Evolutionary conservation across 2,797 vertebrate species (phyloP), one percentile per base, ranked within the genome.

Genomic region (Syngnathus rostellatus): DNA sequence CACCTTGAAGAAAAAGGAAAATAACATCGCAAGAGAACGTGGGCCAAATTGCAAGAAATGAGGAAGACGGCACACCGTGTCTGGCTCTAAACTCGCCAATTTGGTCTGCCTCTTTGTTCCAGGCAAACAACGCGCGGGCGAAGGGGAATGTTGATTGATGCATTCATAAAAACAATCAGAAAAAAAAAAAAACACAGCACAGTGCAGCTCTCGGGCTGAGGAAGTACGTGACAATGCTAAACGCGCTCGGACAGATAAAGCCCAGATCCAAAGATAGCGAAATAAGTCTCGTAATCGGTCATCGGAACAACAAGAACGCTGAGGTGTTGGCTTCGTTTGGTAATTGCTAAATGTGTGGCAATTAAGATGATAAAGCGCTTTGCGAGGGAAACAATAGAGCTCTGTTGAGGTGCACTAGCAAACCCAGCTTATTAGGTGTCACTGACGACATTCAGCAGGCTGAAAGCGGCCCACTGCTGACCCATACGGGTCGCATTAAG

Each of bases 381-480:
- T 65, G 19, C 21, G 41, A 72, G 51, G 21, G 61, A 67, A 43
- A 67, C 38, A 65, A 38, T 25, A 63, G n/a, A 62, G 62, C 23
- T 23, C 6, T 16, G 54, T 12, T 17, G 25, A 57, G 12, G 55
- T 37, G 55, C 39, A 21, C 65, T 65, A 67, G 83, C 73, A 63
- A 17, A 50, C 60, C 12, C 11, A 45, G 76, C 72, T 77, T 70
- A 62, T 75, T 77, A 74, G 71, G 76, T 83, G 85, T 80, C 81
- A 81, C 77, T 83, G 69, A 77, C 69, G 75, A 73, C 74, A 69
- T 64, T 64, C 67, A n/a, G 41, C 60, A 73, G 78, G 70, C 66
- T 76, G 79, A 81, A 81, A 84, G 81, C 85, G 85, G 85, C 80
- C 81, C 78, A 64, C 70, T 38, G 72, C 84, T 84, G 84, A 31